These are phyloP conservation scores for Camelus dromedarius DNA, from an alignment of 2,113 vertebrate species.

Conservation along the genomic window DNA sequence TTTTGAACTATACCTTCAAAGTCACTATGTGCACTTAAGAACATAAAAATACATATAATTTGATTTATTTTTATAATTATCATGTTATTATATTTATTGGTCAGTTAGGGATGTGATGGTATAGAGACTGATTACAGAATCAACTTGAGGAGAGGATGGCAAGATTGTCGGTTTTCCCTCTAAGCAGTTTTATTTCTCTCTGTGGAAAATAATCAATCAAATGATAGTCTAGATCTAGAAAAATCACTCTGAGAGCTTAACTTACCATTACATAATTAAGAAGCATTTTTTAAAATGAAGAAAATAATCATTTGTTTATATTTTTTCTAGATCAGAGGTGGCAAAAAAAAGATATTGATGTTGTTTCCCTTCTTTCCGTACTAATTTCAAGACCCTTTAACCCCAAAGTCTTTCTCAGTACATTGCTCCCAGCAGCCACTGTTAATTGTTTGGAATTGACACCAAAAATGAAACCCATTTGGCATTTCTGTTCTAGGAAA, in stretches of 20 bases:
- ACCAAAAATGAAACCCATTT: background rate
- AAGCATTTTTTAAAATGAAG: background rate
- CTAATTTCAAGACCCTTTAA: background rate
- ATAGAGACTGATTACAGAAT: background rate
- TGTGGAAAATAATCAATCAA: background rate
- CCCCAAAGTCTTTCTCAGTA: background rate
- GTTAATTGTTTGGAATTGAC: background rate
- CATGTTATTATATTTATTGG: background rate
- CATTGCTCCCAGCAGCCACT: background rate
- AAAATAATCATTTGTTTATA: background rate
- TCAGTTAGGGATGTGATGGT: background rate
- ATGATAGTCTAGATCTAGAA: background rate
- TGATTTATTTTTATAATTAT: conserved; percentile 27
- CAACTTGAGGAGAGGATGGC: background rate
- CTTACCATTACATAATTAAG: conserved; percentile 9
- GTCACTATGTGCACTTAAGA: conserved; percentile 3
- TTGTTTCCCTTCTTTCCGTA: background rate
- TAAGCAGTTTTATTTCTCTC: background rate
- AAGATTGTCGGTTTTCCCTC: background rate
- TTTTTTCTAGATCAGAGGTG: background rate
- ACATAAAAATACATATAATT: conserved; percentile 16
- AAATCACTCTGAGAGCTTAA: background rate
- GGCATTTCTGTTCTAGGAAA: background rate
- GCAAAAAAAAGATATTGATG: background rate
- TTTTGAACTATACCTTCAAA: conserved; percentile 4